Conservation (phyloP, 64 coral and sea anemone genomes). For the Catalaphyllia jardinei region DNA sequence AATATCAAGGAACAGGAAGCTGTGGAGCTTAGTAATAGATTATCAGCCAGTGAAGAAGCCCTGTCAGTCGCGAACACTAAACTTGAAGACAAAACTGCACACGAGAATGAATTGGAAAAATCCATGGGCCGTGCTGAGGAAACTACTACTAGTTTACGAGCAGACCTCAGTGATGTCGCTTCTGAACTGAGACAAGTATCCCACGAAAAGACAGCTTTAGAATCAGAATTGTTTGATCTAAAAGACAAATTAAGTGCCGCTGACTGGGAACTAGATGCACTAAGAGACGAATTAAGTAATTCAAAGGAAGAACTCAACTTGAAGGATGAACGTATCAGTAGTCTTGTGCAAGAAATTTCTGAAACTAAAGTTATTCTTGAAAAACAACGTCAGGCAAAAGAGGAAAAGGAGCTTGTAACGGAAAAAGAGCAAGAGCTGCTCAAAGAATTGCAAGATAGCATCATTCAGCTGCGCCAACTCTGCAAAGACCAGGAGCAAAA, state of each 20-base stretch:
- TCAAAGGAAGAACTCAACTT: not conserved
- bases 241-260: conserved; percentile 16
- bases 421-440: not conserved
- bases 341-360: conserved; percentile 6
- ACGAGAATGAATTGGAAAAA: conserved; percentile 31
- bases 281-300: not conserved
- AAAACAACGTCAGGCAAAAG: not conserved
- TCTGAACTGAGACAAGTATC: conserved; percentile 9
- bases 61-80: not conserved
- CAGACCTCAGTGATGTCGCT: conserved; percentile 12
- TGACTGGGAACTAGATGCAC: conserved; percentile 15
- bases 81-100: not conserved
- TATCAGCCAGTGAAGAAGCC: not conserved
- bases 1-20: not conserved
- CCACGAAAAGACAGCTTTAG: conserved; percentile 20
- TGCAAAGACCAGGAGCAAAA: conserved; percentile 15
- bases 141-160: not conserved
- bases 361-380: not conserved
- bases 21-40: not conserved
- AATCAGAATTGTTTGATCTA: conserved; percentile 23
- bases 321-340: not conserved
- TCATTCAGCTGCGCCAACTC: not conserved
- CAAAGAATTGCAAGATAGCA: conserved; percentile 1
- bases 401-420: not conserved
- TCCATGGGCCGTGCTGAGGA: not conserved